Conservation (phyloP, 2,888 invertebrate genomes). For the Drosophila diplacantha region DNA sequence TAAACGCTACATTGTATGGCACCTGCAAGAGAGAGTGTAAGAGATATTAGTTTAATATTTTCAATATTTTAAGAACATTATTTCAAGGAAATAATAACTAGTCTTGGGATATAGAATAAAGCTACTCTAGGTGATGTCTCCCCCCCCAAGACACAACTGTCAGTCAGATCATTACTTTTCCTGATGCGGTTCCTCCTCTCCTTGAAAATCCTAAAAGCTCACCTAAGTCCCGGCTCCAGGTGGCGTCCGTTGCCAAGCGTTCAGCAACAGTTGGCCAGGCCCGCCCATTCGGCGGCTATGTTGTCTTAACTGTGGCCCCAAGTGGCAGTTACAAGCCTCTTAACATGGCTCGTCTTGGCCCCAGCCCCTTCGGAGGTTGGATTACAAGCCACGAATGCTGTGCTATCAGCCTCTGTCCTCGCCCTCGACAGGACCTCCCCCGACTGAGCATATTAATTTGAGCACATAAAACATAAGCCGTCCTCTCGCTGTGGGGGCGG, state of each 20-base stretch:
- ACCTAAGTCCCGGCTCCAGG: slow-evolving; percentile 1
- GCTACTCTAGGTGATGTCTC: not conserved
- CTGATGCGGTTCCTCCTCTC: not conserved
- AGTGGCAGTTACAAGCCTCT: slow-evolving; percentile 60
- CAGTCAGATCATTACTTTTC: not conserved
- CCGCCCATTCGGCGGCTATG: slow-evolving; percentile 16
- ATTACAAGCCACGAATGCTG: slow-evolving; percentile 39
- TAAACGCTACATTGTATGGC: slow-evolving; percentile 99
- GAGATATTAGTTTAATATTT: not conserved
- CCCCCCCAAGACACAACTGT: not conserved
- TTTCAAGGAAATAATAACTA: too few relatives aligned
- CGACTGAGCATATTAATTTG: slow-evolving; percentile 63
- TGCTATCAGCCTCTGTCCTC: slow-evolving; percentile 17
- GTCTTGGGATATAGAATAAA: not conserved
- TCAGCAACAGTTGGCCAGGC: slow-evolving; percentile 54
- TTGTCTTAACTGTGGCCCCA: slow-evolving; percentile 42
- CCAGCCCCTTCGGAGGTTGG: slow-evolving; percentile 15
- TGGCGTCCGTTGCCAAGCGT: slow-evolving; percentile 3
- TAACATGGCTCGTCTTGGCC: slow-evolving; percentile 27
- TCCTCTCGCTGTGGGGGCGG: not conserved
- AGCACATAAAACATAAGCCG: slow-evolving; percentile 64
- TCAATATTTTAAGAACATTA: not conserved
- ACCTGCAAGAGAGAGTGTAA: slow-evolving; percentile 81
- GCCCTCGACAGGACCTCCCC: slow-evolving; percentile 11
- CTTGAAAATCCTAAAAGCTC: not conserved